Percentiles rank a stretch among this genome's conserved stretches.
Evolutionary conservation across 64 coral and sea anemone species (phyloP).

Genomic region (Cladopsammia gracilis): DNA sequence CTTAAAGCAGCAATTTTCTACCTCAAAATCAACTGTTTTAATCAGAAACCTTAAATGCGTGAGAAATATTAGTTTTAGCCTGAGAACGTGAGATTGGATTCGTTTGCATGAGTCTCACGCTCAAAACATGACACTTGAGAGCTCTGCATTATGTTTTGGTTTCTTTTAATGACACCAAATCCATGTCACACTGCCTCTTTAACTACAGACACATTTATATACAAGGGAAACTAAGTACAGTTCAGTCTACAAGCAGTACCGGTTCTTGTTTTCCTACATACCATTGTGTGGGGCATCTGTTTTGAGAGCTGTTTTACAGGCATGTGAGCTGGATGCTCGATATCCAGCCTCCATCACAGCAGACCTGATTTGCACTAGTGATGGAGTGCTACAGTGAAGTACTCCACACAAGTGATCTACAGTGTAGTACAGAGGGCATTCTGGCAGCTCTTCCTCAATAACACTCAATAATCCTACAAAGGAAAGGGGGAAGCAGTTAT

Average conservation of each 20-base stretch:
- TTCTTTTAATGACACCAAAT: no score
- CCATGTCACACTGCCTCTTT: no score
- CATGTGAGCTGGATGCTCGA: constrained; percentile 91
- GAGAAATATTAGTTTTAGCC: no score
- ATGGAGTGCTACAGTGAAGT: constrained; percentile 95
- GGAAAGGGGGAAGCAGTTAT: background rate
- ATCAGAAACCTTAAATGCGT: no score
- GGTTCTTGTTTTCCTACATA: constrained; percentile 57
- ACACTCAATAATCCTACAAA: constrained; percentile 86
- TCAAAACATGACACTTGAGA: no score
- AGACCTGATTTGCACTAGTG: constrained; percentile 92
- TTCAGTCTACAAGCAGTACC: constrained; percentile 28
- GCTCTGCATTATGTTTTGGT: no score
- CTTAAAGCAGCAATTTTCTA: no score
- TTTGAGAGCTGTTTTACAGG: constrained; percentile 85
- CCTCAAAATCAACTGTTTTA: no score
- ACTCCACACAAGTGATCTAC: constrained; percentile 84
- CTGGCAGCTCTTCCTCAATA: constrained; percentile 84
- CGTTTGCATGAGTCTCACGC: no score
- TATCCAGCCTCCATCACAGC: constrained; percentile 84
- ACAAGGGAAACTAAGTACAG: no score
- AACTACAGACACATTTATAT: no score
- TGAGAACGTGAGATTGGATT: no score
- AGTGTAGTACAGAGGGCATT: constrained; percentile 83
- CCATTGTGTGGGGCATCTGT: constrained; percentile 91